These are phyloP conservation scores for Somateria mollissima DNA, from an alignment of 2,797 vertebrate genomes.

Conservation along the genomic window DNA sequence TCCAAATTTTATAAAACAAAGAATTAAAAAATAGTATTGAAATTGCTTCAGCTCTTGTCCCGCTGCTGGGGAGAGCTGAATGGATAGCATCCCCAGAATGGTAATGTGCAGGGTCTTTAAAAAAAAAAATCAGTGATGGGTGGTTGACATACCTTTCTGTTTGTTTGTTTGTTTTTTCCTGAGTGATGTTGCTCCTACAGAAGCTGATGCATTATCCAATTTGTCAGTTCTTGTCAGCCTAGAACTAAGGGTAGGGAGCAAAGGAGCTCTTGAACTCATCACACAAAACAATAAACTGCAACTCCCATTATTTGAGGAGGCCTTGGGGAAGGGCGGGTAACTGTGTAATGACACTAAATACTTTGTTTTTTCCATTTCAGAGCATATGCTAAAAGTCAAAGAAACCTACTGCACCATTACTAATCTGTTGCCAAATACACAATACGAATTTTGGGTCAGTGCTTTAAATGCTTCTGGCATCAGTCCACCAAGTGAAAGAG, in stretches of 20 bases:
- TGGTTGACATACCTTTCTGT: background rate
- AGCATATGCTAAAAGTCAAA: conserved; percentile 84
- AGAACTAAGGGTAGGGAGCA: background rate
- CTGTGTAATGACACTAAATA: background rate
- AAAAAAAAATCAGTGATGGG: background rate
- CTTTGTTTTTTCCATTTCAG: conserved; percentile 72
- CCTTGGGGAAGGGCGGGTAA: background rate
- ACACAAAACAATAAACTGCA: background rate
- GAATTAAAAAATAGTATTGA: background rate
- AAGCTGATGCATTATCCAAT: background rate
- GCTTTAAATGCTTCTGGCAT: conserved; percentile 90
- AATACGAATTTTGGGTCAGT: conserved; percentile 96
- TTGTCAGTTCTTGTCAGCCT: background rate
- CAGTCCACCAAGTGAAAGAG: conserved; percentile 91
- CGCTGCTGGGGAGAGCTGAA: background rate
- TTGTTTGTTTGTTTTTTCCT: background rate
- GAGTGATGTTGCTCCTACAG: background rate
- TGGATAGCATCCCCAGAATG: background rate
- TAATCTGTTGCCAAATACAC: conserved; percentile 88
- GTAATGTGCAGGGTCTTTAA: background rate
- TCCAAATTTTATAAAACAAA: background rate
- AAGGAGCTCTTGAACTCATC: background rate
- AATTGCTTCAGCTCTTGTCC: background rate
- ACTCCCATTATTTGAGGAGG: background rate
- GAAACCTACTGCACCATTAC: conserved; percentile 91